Evolutionary conservation across 2,113 vertebrate genomes (phyloP).

Genomic region (Caloenas nicobarica): DNA sequence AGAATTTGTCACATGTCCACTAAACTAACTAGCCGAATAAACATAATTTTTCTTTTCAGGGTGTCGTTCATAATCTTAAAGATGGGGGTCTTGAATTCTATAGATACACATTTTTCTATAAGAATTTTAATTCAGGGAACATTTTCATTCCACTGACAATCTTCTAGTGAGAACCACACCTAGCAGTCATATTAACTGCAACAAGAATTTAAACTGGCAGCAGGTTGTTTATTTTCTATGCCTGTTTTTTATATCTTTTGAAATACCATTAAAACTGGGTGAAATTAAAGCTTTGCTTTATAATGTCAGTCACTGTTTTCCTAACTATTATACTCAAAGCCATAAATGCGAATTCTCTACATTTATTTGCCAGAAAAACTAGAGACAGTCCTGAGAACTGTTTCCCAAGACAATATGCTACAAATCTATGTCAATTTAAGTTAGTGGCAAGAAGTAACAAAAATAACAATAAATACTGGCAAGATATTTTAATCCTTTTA

Average conservation of each 20-base stretch:
- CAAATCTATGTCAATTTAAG: neutral
- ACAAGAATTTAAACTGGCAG: neutral
- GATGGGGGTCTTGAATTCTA: neutral
- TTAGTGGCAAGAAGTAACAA: neutral
- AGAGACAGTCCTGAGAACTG: neutral
- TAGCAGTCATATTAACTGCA: neutral
- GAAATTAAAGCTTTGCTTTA: neutral
- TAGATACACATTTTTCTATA: neutral
- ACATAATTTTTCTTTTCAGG: constrained; percentile 33
- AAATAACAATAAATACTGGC: neutral
- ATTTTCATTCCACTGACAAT: neutral
- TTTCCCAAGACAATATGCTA: neutral
- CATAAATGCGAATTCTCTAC: neutral
- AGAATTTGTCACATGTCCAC: constrained; percentile 27
- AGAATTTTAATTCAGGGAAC: constrained; percentile 3
- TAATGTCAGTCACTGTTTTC: neutral
- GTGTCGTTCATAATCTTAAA: neutral
- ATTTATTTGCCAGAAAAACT: neutral
- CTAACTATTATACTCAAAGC: neutral
- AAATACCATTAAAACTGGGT: neutral
- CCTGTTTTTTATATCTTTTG: neutral
- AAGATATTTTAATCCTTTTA: neutral
- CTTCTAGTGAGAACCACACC: neutral
- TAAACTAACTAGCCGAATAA: constrained; percentile 33
- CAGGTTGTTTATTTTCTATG: neutral